Evolutionary conservation across 2,888 invertebrate species (phyloP).

Genomic region (Syrphus vitripennis): DNA sequence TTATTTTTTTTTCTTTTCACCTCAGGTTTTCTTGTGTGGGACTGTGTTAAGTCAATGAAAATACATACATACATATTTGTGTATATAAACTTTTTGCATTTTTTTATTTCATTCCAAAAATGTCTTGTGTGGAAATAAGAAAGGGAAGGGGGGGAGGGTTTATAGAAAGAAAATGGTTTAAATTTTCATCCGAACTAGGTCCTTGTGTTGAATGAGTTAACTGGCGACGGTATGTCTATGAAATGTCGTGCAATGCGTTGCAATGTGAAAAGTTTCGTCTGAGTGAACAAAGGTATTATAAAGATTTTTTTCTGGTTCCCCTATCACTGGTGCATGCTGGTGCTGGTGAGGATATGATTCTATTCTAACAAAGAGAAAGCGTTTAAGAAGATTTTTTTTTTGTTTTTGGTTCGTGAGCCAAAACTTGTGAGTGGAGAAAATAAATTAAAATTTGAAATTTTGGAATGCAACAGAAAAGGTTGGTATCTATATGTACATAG

Average conservation of each 20-base stretch:
- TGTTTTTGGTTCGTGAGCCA: constrained; percentile 13
- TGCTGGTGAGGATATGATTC: not conserved
- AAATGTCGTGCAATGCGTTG: constrained; percentile 68
- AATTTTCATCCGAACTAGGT: constrained; percentile 17
- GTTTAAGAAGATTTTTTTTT: constrained; percentile 4
- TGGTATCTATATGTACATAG: not conserved
- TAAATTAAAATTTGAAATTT: constrained; percentile 8
- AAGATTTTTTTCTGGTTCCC: not conserved
- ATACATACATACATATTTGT: not conserved
- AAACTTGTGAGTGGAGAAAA: not conserved
- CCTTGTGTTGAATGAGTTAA: constrained; percentile 62
- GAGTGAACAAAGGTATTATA: constrained; percentile 50
- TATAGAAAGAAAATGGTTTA: constrained; percentile 17
- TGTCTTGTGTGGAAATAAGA: not conserved
- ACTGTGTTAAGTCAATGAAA: constrained; percentile 24
- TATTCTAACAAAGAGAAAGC: constrained; percentile 18
- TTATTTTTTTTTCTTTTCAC: not conserved
- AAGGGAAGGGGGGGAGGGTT: not conserved
- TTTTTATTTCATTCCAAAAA: not conserved
- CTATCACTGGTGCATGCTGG: not conserved
- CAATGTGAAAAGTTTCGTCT: constrained; percentile 59
- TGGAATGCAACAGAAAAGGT: constrained; percentile 15
- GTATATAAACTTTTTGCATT: not conserved
- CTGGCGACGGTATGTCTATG: constrained; percentile 66
- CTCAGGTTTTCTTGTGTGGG: not conserved